Conservation (phyloP, 2,113 vertebrate genomes). For the Pterocles burchelli region DNA sequence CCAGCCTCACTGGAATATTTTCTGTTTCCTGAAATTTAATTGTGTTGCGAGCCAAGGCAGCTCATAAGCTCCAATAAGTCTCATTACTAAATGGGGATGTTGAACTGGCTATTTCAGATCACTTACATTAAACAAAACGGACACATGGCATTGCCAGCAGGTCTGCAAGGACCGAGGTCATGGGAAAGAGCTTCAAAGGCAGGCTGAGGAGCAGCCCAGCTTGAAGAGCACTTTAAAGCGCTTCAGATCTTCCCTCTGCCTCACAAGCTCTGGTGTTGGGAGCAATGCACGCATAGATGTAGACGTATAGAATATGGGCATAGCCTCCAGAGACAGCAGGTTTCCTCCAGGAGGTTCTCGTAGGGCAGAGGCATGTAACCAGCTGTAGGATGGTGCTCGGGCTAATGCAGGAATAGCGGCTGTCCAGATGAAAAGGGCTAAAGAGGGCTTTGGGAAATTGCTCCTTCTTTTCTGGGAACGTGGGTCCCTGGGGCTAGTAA, state of each 20-base stretch:
- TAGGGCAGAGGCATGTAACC: background rate
- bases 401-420: background rate
- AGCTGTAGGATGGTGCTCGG: background rate
- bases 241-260: background rate
- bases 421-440: background rate
- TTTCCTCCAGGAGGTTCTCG: background rate
- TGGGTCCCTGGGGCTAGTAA: background rate
- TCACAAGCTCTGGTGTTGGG: background rate
- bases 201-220: background rate
- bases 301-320: background rate
- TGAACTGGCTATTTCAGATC: background rate
- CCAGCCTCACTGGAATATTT: constrained; percentile 43
- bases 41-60: constrained; percentile 26
- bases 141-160: background rate
- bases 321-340: background rate
- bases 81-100: constrained; percentile 34
- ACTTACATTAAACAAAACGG: background rate
- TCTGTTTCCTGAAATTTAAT: constrained; percentile 55
- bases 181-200: background rate
- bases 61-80: constrained; percentile 43
- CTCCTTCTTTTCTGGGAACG: background rate
- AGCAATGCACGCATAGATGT: accelerated
- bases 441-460: background rate
- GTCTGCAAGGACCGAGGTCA: background rate
- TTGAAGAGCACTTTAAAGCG: background rate